Conservation (phyloP, 2,888 invertebrate genomes). For the Diplazon laetatorius region DNA sequence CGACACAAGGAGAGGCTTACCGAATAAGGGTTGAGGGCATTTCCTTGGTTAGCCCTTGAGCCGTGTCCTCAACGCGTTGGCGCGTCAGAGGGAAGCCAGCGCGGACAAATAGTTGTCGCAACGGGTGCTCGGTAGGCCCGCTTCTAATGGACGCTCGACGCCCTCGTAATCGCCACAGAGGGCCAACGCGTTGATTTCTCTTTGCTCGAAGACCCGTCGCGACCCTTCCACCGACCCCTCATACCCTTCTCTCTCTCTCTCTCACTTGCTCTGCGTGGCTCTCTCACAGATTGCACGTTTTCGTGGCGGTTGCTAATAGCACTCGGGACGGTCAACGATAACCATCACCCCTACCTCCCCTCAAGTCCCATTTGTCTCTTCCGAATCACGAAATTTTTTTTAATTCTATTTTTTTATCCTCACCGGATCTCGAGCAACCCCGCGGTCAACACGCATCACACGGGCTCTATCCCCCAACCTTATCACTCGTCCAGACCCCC, state of each 20-base stretch:
- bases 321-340: constrained; percentile 67
- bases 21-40: constrained; percentile 60
- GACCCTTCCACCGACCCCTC: background rate
- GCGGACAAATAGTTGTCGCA: constrained; percentile 63
- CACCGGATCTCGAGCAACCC: constrained; percentile 51
- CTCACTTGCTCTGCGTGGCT: background rate
- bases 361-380: constrained; percentile 64
- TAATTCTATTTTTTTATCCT: constrained; percentile 66
- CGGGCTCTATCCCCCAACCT: constrained; percentile 50
- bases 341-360: constrained; percentile 67
- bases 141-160: constrained; percentile 61
- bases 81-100: constrained; percentile 62
- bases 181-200: constrained; percentile 75
- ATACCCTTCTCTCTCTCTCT: constrained; percentile 13
- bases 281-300: constrained; percentile 77
- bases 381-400: constrained; percentile 65
- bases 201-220: constrained; percentile 50
- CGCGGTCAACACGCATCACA: constrained; percentile 49
- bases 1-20: constrained; percentile 45
- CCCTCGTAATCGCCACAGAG: constrained; percentile 65
- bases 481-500: constrained; percentile 62
- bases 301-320: constrained; percentile 78
- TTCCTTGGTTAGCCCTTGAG: constrained; percentile 63
- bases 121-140: constrained; percentile 45
- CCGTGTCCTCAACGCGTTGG: constrained; percentile 65